Evolutionary conservation across 2,888 invertebrate species (phyloP), one percentile per base, ranked within the genome.

Genomic region (Sturmia bella): DNA sequence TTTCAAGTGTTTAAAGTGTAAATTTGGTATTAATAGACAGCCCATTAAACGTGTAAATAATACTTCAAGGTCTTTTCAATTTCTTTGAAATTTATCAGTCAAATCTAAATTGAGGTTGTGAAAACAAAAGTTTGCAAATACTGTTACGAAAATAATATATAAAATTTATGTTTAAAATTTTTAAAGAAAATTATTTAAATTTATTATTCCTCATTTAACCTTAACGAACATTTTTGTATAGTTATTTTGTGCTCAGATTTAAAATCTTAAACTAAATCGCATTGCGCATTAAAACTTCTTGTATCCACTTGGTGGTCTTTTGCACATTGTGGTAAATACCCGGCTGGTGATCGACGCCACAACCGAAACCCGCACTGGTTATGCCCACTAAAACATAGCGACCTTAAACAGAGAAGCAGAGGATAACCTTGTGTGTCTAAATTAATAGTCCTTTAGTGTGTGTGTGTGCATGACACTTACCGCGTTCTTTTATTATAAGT

Each of bases 281-380:
- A 64, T 85, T 84, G n/a, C 84, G 80, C 27, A 78, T 57, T 52
- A 85, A 92, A 69, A 94, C 91, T 17, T 92, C 92, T 84, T 92
- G 92, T 75, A 95, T 95, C 95, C 95, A 95, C 81, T 92, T 91
- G 24, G 94, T 92, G 5, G 95, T 95, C 85, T 93, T 92, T 85
- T 94, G 93, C 2, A 96, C 94, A 88, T 95, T 95, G 89, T 96
- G 96, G 90, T 96, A 96, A 86, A 96, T 96, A 37, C 96, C 96
- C 0, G 96, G 96, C 89, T 96, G 96, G 87, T 95, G 94, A 87
- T 96, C 95, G 13, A 96, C 95, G 0, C 96, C 96, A 88, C 96
- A 96, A 57, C 96, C 96, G 88, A 96, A 96, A 6, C 96, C 96
- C 0, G 96, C 96, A 27, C 96, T 96, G 0, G 95, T 96, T 83